These are phyloP conservation scores for Erpornis zantholeuca DNA, from an alignment of 2,113 vertebrate species.

Conservation along the genomic window DNA sequence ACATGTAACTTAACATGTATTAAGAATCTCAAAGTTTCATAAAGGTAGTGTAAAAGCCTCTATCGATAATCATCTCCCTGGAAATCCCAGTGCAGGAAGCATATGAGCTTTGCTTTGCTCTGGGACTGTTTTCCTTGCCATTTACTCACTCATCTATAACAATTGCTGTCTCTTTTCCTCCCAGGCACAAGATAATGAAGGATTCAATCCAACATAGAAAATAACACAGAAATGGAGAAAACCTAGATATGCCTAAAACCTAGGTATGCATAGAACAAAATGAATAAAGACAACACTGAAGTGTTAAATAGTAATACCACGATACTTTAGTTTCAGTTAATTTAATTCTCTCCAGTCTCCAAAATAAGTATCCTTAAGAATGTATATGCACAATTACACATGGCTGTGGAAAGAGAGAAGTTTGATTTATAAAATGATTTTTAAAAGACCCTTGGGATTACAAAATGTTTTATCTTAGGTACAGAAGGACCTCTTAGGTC, in stretches of 20 bases:
- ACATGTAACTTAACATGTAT: background rate
- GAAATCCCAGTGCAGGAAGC: background rate
- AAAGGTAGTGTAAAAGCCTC: background rate
- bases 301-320: background rate
- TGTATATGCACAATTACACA: background rate
- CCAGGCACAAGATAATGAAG: background rate
- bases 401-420: background rate
- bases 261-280: background rate
- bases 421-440: background rate
- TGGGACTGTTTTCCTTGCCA: background rate
- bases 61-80: background rate
- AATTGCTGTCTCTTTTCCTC: background rate
- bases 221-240: background rate
- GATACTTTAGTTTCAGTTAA: background rate
- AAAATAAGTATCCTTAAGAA: background rate
- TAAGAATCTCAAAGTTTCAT: background rate
- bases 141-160: background rate
- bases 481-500: background rate
- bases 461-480: background rate
- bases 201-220: background rate
- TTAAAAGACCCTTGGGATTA: background rate
- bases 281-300: background rate
- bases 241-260: background rate
- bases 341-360: background rate
- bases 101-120: background rate